phyloP scores from a whole-genome alignment of 2,888 invertebrate genomes.

The Tuta absoluta region DNA sequence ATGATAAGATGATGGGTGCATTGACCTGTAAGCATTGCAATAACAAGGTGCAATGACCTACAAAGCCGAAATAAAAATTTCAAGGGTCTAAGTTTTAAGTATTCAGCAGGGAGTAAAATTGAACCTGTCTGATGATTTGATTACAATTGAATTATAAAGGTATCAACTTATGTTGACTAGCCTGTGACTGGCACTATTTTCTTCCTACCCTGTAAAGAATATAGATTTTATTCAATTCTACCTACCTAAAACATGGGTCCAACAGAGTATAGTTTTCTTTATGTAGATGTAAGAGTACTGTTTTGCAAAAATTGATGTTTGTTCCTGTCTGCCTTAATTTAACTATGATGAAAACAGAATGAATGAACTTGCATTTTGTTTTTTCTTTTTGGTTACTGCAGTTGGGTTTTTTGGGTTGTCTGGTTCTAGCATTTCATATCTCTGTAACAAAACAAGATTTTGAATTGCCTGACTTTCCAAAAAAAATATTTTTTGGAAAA shows the following conservation, averaged over 20 bases:
- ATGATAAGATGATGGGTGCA: slow-evolving; percentile 6
- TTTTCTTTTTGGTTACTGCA: too few species aligned
- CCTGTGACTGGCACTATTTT: neutral
- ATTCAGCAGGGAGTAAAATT: neutral
- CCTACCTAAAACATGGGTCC: neutral
- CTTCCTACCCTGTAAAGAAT: neutral
- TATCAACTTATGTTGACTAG: neutral
- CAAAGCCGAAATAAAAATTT: neutral
- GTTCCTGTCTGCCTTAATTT: too few species aligned
- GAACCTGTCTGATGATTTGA: neutral
- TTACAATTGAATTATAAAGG: neutral
- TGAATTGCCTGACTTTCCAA: too few species aligned
- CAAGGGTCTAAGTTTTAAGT: neutral
- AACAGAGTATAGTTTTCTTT: too few species aligned
- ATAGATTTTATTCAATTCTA: neutral
- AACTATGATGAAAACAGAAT: too few species aligned
- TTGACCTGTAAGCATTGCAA: neutral
- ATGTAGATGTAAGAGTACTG: too few species aligned
- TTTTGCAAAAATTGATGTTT: too few species aligned
- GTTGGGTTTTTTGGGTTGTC: too few species aligned
- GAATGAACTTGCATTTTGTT: too few species aligned
- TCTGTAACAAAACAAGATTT: too few species aligned
- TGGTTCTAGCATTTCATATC: too few species aligned
- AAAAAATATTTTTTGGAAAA: too few species aligned
- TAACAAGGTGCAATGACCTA: slow-evolving; percentile 1